phyloP scores from a whole-genome alignment of 2,797 vertebrate species.

The Lacerta agilis region DNA sequence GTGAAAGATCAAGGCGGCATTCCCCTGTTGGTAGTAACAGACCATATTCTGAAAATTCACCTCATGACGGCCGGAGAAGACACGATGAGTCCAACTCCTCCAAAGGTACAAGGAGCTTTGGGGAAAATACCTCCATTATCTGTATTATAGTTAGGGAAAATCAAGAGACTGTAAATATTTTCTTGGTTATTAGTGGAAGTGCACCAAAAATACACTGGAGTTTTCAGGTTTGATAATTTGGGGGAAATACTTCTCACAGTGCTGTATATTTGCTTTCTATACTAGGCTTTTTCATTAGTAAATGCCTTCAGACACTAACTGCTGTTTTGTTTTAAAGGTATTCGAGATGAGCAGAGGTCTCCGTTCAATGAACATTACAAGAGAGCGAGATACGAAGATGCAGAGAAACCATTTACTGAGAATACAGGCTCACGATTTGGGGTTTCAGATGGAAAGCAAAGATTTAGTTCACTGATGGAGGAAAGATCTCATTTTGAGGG shows the following conservation, averaged over 20 bases:
- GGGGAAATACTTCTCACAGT: conserved; percentile 8
- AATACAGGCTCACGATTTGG: conserved; percentile 77
- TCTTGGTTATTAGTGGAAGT: conserved; percentile 56
- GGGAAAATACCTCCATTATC: conserved; percentile 63
- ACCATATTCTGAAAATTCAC: conserved; percentile 77
- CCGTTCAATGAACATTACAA: conserved; percentile 81
- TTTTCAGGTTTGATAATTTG: conserved; percentile 61
- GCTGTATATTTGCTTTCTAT: conserved; percentile 21
- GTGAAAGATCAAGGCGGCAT: conserved; percentile 78
- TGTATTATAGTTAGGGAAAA: conserved; percentile 68
- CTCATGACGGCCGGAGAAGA: conserved; percentile 78
- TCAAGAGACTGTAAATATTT: conserved; percentile 58
- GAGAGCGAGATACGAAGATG: conserved; percentile 78
- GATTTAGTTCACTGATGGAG: conserved; percentile 79
- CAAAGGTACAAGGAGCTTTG: conserved; percentile 79
- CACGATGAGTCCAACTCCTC: conserved; percentile 79
- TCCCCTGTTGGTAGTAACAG: conserved; percentile 81
- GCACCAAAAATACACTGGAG: conserved; percentile 56
- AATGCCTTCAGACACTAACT: not conserved
- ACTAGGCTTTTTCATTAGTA: not conserved
- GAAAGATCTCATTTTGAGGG: conserved; percentile 84
- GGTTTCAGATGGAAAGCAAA: conserved; percentile 79
- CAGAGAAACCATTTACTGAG: conserved; percentile 79
- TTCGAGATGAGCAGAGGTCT: conserved; percentile 80
- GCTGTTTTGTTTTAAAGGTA: conserved; percentile 66